Evolutionary conservation across 2,888 invertebrate species (phyloP).

Genomic region (Erebia palarica): DNA sequence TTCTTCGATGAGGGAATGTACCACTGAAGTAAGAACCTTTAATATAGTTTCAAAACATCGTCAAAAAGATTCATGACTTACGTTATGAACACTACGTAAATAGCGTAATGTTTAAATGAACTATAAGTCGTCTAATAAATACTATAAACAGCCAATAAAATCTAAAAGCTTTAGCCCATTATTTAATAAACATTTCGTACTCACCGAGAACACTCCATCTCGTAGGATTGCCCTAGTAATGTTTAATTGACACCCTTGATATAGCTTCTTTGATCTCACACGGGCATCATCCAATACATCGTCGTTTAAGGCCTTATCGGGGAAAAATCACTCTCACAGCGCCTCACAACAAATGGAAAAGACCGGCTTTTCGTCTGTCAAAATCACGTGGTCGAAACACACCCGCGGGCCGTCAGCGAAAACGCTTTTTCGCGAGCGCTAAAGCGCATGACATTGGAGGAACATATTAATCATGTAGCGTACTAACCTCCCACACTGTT

Average conservation of each 20-base stretch:
- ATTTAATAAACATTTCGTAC: conserved; percentile 20
- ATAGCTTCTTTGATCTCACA: conserved; percentile 53
- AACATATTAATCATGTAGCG: conserved; percentile 76
- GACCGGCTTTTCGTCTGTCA: conserved; percentile 71
- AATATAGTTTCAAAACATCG: background rate
- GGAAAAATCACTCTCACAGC: conserved; percentile 63
- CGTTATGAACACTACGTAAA: background rate
- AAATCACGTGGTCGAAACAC: conserved; percentile 72
- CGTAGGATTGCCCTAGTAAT: conserved; percentile 50
- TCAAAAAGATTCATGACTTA: background rate
- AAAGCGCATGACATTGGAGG: conserved; percentile 73
- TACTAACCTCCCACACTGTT: conserved; percentile 81
- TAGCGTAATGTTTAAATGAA: background rate
- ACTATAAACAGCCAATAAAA: conserved; percentile 18
- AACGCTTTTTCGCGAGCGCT: conserved; percentile 66
- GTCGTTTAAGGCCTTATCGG: conserved; percentile 49
- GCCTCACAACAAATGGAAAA: conserved; percentile 51
- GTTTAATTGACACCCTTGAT: conserved; percentile 41
- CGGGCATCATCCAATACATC: conserved; percentile 54
- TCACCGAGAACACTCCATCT: conserved; percentile 69
- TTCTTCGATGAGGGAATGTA: background rate
- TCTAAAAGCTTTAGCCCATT: conserved; percentile 21
- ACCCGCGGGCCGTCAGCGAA: conserved; percentile 60
- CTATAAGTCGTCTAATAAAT: conserved; percentile 12
- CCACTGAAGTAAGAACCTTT: background rate